phyloP scores from a whole-genome alignment of 2,888 invertebrate genomes.

The Hemithea aestivaria region DNA sequence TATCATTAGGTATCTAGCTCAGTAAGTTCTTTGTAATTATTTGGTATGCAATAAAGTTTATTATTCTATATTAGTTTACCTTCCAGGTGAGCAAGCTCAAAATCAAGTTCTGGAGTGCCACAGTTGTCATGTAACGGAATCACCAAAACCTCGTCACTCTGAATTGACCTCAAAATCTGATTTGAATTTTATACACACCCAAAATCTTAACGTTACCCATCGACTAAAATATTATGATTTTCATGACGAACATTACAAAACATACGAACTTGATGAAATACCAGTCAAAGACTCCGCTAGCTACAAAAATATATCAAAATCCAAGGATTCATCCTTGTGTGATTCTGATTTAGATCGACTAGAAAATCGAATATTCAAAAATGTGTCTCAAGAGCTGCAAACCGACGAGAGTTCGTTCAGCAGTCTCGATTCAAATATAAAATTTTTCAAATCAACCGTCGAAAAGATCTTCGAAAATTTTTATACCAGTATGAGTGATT shows the following conservation, averaged over 20 bases:
- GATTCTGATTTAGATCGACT: slow-evolving; percentile 52
- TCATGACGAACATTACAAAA: slow-evolving; percentile 51
- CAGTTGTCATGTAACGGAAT: slow-evolving; percentile 16
- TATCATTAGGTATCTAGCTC: no score
- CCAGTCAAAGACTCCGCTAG: slow-evolving; percentile 52
- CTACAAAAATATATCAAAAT: slow-evolving; percentile 10
- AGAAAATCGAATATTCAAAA: slow-evolving; percentile 41
- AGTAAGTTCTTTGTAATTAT: no score
- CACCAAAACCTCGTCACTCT: slow-evolving; percentile 3
- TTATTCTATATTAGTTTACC: not conserved
- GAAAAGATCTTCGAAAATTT: slow-evolving; percentile 64
- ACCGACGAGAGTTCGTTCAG: slow-evolving; percentile 40
- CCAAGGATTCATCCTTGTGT: slow-evolving; percentile 39
- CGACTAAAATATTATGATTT: not conserved
- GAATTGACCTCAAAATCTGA: slow-evolving; percentile 16
- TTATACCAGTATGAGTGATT: slow-evolving; percentile 53
- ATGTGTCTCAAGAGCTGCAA: slow-evolving; percentile 51
- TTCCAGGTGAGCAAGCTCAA: no score
- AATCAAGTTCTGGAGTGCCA: slow-evolving; percentile 4
- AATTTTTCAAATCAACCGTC: slow-evolving; percentile 59
- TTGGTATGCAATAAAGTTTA: no score
- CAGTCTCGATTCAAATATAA: slow-evolving; percentile 57
- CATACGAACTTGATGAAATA: slow-evolving; percentile 53
- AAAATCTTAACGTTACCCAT: not conserved
- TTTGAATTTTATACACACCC: slow-evolving; percentile 3